Evolutionary conservation across 2,797 vertebrate genomes (phyloP), one percentile per base, ranked within the genome.

Genomic region (Chloroceryle inda): DNA sequence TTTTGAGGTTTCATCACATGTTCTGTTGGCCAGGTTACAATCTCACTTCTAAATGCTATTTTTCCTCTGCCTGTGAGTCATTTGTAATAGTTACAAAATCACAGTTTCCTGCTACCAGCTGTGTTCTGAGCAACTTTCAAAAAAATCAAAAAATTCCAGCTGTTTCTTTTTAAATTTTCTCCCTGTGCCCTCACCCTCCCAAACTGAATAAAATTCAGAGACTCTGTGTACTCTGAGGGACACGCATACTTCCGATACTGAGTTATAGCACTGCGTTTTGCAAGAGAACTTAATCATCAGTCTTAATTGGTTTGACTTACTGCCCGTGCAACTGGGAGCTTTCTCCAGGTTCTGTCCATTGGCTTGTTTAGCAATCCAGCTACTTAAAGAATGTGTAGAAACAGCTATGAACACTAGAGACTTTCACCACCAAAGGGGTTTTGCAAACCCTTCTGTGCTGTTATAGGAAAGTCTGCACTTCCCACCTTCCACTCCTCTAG

Each of bases 241-340:
- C 20, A 6, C 0, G 0, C 0, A 6, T 26, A 5, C 10, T 68
- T 68, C 49, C 33, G 23, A 8, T 33, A n/a, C 3, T 42, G 55
- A 73, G 9, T 45, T 68, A 6, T 19, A 22, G 2, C 14, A 5
- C 0, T 2, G 23, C 10, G 22, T 74, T 69, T 63, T 50, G 49
- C 24, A 85, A 64, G 16, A 55, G 12, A 74, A 37, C 2, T 66
- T 27, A 10, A 74, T 10, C 10, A 40, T 24, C 33, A 55, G 10
- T 35, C 13, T 52, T 5, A 18, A 15, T 2, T 23, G 5, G 7
- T 45, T 18, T 80, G 5, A 33, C 4, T 9, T 9, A 9, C 1
- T 13, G 9, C 2, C 13, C 53, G 13, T 64, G 38, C 20, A 16
- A 2, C 0, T 67, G 23, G 20, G 22, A 56, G 21, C 1, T 4